A percentile compares a stretch with the other conserved stretches of the same genome.
These are phyloP conservation scores for Poeciliopsis turneri DNA, from an alignment of 2,797 vertebrate species.

Conservation along the genomic window DNA sequence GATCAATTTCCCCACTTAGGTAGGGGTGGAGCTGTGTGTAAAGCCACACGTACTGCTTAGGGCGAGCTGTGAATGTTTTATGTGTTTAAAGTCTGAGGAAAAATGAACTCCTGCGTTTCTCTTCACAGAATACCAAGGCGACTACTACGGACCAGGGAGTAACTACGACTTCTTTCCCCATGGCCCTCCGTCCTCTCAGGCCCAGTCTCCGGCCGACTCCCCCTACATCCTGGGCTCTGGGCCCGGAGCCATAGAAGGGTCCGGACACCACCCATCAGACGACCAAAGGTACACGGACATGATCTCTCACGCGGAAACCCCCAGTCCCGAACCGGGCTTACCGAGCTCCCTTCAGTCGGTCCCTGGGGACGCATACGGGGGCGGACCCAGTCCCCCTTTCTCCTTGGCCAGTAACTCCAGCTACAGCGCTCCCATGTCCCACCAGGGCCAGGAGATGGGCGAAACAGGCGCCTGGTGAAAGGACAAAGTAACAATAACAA, in stretches of 20 bases:
- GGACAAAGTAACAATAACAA: slow-evolving; percentile 24
- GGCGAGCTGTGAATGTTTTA: slow-evolving; percentile 8
- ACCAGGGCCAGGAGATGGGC: slow-evolving; percentile 93
- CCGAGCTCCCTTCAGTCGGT: slow-evolving; percentile 90
- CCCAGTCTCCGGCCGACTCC: slow-evolving; percentile 94
- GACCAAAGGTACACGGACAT: slow-evolving; percentile 99
- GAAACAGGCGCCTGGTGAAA: slow-evolving; percentile 93
- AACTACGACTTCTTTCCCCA: slow-evolving; percentile 99
- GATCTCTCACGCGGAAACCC: slow-evolving; percentile 95
- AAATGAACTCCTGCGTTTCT: slow-evolving; percentile 15
- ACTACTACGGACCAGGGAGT: slow-evolving; percentile 95
- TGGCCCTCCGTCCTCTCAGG: slow-evolving; percentile 96
- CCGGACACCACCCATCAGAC: slow-evolving; percentile 90
- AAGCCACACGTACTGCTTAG: not conserved
- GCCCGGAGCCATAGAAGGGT: slow-evolving; percentile 88
- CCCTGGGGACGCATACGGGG: slow-evolving; percentile 90
- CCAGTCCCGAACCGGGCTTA: slow-evolving; percentile 93
- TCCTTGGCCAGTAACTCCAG: slow-evolving; percentile 92
- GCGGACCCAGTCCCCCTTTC: slow-evolving; percentile 95
- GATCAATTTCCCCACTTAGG: slow-evolving; percentile 69
- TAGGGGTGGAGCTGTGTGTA: slow-evolving; percentile 29
- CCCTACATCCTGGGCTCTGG: slow-evolving; percentile 91
- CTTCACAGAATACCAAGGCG: slow-evolving; percentile 93
- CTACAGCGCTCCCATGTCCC: slow-evolving; percentile 92
- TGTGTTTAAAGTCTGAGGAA: slow-evolving; percentile 14